Conservation (phyloP, 2,113 vertebrate genomes). For the Seriola aureovittata region DNA sequence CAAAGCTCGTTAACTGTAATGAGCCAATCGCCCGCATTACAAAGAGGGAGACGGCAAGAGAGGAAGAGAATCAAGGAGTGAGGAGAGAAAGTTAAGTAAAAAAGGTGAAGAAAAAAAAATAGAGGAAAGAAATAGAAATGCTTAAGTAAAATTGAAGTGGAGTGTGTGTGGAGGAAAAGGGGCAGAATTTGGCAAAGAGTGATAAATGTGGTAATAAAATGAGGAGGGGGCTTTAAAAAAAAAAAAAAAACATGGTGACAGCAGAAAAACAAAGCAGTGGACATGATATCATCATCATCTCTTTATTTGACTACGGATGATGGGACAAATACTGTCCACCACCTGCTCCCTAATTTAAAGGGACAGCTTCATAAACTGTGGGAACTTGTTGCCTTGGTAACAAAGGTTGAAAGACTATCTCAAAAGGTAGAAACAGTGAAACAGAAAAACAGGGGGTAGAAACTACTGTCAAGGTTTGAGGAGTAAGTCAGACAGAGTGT, state of each 20-base stretch:
- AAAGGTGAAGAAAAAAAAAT: too few relatives aligned
- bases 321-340: constrained; percentile 14
- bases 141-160: not conserved
- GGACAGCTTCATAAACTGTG: constrained; percentile 35
- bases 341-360: constrained; percentile 54
- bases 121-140: not conserved
- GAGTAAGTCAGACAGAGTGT: not conserved
- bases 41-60: not conserved
- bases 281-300: constrained; percentile 29
- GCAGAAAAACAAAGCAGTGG: not conserved
- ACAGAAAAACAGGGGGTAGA: not conserved
- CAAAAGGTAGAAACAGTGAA: not conserved
- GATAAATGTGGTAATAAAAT: not conserved
- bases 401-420: not conserved
- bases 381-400: constrained; percentile 62
- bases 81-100: too few relatives aligned
- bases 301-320: constrained; percentile 41
- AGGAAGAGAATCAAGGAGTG: not conserved
- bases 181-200: not conserved
- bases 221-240: not conserved
- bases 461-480: constrained; percentile 6
- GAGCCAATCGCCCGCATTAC: constrained; percentile 16
- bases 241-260: not conserved
- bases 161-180: not conserved
- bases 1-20: constrained; percentile 31